Percentiles rank a stretch among this genome's conserved stretches.
These are phyloP conservation scores for Callionymus lyra DNA, from an alignment of 2,113 vertebrate genomes.

Conservation along the genomic window DNA sequence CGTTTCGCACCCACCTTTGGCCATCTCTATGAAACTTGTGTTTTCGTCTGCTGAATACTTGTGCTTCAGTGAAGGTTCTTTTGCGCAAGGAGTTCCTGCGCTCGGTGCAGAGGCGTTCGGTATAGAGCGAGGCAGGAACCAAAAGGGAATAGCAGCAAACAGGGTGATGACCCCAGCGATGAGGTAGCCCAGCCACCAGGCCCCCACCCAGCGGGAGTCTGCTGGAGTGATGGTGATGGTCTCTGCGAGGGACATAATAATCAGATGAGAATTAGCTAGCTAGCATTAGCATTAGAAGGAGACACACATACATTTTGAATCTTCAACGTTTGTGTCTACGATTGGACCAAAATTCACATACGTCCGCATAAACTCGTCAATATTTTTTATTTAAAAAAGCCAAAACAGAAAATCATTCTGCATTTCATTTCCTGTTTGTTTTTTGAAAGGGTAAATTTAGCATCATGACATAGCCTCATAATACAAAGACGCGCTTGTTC, in stretches of 20 bases:
- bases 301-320: too few species aligned
- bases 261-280: too few species aligned
- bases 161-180: slow-evolving; percentile 63
- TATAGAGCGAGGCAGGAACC: slow-evolving; percentile 65
- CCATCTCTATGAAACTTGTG: slow-evolving; percentile 55
- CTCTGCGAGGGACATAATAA: slow-evolving; percentile 34
- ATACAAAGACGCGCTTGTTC: too few species aligned
- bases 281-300: too few species aligned
- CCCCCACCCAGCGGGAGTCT: slow-evolving; percentile 70
- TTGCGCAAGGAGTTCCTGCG: slow-evolving; percentile 40
- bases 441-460: too few species aligned
- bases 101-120: slow-evolving; percentile 12
- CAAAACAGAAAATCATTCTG: too few species aligned
- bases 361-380: too few species aligned
- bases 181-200: slow-evolving; percentile 73
- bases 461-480: too few species aligned
- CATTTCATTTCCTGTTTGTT: too few species aligned
- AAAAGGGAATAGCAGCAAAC: slow-evolving; percentile 65
- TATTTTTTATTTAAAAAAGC: too few species aligned
- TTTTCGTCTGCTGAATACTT: slow-evolving; percentile 50
- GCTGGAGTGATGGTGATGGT: slow-evolving; percentile 61
- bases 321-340: too few species aligned
- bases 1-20: slow-evolving; percentile 62
- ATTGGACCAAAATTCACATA: too few species aligned
- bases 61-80: slow-evolving; percentile 36